Evolutionary conservation across 2,797 vertebrate species (phyloP).

Genomic region (Lepus townsendii): DNA sequence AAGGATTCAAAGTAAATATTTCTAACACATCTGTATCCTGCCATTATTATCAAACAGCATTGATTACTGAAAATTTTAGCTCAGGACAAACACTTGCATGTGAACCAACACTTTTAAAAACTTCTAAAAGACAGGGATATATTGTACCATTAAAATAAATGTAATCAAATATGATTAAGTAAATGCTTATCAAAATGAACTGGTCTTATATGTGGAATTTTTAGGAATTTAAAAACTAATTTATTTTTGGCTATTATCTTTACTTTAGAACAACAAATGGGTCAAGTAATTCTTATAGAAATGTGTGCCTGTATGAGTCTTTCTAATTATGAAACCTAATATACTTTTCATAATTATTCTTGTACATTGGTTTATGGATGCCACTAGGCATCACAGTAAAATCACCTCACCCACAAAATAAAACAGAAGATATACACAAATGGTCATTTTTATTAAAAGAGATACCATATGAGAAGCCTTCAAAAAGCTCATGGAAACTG

Average conservation of each 20-base stretch:
- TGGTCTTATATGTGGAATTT: constrained; percentile 46
- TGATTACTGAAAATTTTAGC: constrained; percentile 67
- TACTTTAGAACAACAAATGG: constrained; percentile 69
- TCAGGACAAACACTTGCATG: constrained; percentile 35
- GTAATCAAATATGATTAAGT: constrained; percentile 45
- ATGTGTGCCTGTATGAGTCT: background rate
- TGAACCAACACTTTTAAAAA: constrained; percentile 63
- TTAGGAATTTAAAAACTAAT: constrained; percentile 44
- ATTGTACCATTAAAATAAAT: constrained; percentile 53
- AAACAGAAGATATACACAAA: constrained; percentile 55
- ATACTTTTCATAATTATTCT: constrained; percentile 57
- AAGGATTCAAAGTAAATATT: constrained; percentile 53
- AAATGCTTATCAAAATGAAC: constrained; percentile 65
- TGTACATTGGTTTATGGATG: constrained; percentile 53
- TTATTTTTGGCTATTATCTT: constrained; percentile 56
- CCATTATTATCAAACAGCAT: constrained; percentile 62
- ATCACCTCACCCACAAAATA: constrained; percentile 56
- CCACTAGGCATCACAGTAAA: constrained; percentile 57
- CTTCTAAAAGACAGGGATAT: constrained; percentile 28
- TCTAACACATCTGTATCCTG: constrained; percentile 3
- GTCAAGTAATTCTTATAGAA: constrained; percentile 47
- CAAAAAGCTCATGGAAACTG: too few species aligned
- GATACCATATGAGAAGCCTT: background rate
- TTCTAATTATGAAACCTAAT: constrained; percentile 68
- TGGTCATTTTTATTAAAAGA: background rate